phyloP scores from a whole-genome alignment of 2,888 invertebrate species.

The Aplocera efformata region DNA sequence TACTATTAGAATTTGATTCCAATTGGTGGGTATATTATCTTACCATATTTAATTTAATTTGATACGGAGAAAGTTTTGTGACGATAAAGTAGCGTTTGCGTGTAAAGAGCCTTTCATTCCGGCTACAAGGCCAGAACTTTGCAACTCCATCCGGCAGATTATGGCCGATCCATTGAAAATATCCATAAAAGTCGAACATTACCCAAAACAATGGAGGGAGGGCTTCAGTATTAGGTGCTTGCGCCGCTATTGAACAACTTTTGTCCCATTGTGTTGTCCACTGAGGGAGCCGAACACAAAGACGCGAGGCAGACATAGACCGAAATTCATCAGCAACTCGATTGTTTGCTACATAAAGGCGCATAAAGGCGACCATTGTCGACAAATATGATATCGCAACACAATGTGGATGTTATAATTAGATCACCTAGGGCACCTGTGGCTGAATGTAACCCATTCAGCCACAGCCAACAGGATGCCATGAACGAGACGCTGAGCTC shows the following conservation, averaged over 20 bases:
- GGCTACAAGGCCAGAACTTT: constrained; percentile 46
- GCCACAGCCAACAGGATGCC: too few species aligned
- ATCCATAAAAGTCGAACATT: constrained; percentile 81
- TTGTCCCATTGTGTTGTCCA: constrained; percentile 79
- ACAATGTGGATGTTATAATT: constrained; percentile 76
- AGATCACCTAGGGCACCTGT: constrained; percentile 53
- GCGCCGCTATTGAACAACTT: constrained; percentile 78
- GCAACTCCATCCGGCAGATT: constrained; percentile 73
- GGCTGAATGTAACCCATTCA: constrained; percentile 24
- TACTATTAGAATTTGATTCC: too few species aligned
- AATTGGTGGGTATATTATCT: too few species aligned
- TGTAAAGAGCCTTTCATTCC: constrained; percentile 8
- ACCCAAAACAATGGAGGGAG: constrained; percentile 77
- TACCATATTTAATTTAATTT: too few species aligned
- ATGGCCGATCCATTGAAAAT: constrained; percentile 78
- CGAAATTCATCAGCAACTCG: constrained; percentile 80
- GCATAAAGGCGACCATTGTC: constrained; percentile 78
- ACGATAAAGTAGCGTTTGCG: not conserved
- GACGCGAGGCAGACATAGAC: constrained; percentile 77
- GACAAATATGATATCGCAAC: constrained; percentile 78
- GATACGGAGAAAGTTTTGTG: not conserved
- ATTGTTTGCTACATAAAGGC: constrained; percentile 80
- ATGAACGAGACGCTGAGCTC: too few species aligned
- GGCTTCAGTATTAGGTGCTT: constrained; percentile 78
- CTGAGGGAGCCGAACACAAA: constrained; percentile 73